phyloP scores from a whole-genome alignment of 2,797 vertebrate species.

The Limosa lapponica region DNA sequence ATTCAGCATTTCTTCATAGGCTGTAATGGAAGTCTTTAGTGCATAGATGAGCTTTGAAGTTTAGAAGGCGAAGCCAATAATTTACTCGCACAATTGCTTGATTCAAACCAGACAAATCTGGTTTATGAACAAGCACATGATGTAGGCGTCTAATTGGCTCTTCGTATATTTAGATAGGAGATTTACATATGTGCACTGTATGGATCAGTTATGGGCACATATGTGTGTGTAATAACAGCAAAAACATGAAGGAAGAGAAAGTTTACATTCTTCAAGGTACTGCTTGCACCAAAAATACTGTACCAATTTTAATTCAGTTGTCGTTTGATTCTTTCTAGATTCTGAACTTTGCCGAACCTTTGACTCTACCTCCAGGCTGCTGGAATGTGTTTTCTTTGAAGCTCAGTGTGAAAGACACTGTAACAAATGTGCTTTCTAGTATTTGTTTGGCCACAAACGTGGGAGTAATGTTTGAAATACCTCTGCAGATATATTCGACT shows the following conservation, averaged over 20 bases:
- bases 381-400: slow-evolving; percentile 91
- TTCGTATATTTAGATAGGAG: background rate
- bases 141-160: background rate
- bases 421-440: slow-evolving; percentile 81
- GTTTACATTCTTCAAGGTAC: background rate
- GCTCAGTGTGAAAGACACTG: slow-evolving; percentile 81
- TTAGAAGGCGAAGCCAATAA: background rate
- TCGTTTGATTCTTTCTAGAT: slow-evolving; percentile 80
- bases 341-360: slow-evolving; percentile 85
- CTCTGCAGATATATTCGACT: slow-evolving; percentile 84
- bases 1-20: background rate
- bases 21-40: background rate
- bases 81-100: background rate
- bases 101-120: slow-evolving; percentile 1
- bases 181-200: background rate
- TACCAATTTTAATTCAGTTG: slow-evolving; percentile 1
- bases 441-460: slow-evolving; percentile 87
- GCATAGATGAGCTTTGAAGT: background rate
- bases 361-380: slow-evolving; percentile 87
- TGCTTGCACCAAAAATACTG: background rate
- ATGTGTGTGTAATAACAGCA: background rate
- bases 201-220: background rate
- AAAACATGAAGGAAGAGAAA: background rate
- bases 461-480: slow-evolving; percentile 86
- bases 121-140: background rate